Conservation (phyloP, 2,113 vertebrate genomes). For the Clarias magur region DNA sequence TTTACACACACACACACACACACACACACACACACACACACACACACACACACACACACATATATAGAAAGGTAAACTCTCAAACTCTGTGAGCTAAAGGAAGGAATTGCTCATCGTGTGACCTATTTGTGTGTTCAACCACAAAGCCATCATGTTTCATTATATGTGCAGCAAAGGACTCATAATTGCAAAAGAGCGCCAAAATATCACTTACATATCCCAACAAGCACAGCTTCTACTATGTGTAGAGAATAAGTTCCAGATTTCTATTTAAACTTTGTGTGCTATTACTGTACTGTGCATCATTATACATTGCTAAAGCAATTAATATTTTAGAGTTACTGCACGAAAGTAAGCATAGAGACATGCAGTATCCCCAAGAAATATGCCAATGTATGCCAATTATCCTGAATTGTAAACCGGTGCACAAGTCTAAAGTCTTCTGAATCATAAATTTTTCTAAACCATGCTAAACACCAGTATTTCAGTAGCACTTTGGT, state of each 20-base stretch:
- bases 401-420: neutral
- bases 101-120: constrained; percentile 8
- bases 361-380: neutral
- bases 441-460: too few species aligned
- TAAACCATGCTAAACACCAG: neutral
- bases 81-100: neutral
- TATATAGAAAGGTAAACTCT: neutral
- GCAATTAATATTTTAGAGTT: neutral
- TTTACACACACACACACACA: too few species aligned
- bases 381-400: neutral
- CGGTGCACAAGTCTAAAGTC: neutral
- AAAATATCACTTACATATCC: neutral
- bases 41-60: too few species aligned
- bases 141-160: neutral
- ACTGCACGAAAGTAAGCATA: neutral
- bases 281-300: neutral
- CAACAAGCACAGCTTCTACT: neutral
- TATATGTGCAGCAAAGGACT: neutral
- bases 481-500: neutral
- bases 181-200: neutral
- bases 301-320: neutral
- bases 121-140: neutral
- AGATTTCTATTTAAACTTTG: neutral
- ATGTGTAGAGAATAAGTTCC: neutral
- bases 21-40: too few species aligned